Evolutionary conservation across 2,797 vertebrate species (phyloP), one percentile per base, ranked within the genome.

Genomic region (Myotis daubentonii): DNA sequence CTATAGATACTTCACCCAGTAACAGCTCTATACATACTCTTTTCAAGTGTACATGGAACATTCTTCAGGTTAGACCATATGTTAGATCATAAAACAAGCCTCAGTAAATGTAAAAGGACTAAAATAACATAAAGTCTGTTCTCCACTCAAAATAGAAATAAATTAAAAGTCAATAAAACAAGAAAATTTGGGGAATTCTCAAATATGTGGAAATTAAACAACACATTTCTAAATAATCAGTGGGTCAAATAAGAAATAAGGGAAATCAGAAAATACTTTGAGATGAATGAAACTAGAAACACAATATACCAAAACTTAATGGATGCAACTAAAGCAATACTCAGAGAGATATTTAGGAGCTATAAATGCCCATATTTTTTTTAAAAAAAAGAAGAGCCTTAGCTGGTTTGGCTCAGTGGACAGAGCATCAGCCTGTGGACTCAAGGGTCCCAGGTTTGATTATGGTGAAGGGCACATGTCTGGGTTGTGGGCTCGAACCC

Each of bases 121-220:
- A 8, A 71, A 92, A 79, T 87, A 79, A 62, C 25, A 87, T 74
- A 79, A 86, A 92, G 62, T 70, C 49, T 71, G 74, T 49, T 79
- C 51, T 86, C 57, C n/a, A 78, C 30, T 82, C 33, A 94, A 82
- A 87, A 84, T 51, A 8, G 66, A 87, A 75, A 82, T 75, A 74
- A 86, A 80, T 49, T 55, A 86, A 92, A 94, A 91, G 23, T 88
- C 53, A 83, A 88, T 78, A 62, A 83, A 83, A 94, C 3, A 82
- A 88, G 53, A 25, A 88, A 87, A 84, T 71, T 68, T 88, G 33
- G 78, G 53, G 51, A 88, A 81, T 53, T 78, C 25, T 83, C 38
- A 86, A 70, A 75, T 57, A 53, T 75, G n/a, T 91, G 57, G n/a
- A 74, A 91, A 74, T 66, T 81, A 86, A 92, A 75, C 25, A 75